Evolutionary conservation across 2,888 invertebrate genomes (phyloP).

Genomic region (Entomobrya proxima): DNA sequence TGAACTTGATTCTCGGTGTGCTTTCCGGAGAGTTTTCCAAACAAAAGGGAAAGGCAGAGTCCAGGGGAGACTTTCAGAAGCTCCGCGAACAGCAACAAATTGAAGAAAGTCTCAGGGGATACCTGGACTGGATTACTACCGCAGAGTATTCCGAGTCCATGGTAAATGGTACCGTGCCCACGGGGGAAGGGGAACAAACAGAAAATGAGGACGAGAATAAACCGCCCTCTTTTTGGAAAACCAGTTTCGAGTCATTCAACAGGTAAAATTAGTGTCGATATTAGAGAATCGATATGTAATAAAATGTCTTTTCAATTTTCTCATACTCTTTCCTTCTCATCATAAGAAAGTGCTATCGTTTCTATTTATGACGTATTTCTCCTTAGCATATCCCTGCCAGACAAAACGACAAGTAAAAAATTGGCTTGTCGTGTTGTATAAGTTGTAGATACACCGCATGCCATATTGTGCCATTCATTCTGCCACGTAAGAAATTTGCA

Average conservation of each 20-base stretch:
- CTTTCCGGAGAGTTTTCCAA: slow-evolving; percentile 83
- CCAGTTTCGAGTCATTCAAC: slow-evolving; percentile 31
- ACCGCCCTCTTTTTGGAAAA: slow-evolving; percentile 34
- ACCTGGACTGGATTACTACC: slow-evolving; percentile 80
- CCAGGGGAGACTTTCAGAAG: slow-evolving; percentile 82
- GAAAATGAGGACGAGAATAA: slow-evolving; percentile 13
- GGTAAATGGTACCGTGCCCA: slow-evolving; percentile 34
- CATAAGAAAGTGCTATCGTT: slow-evolving; percentile 15
- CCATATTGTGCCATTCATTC: background rate
- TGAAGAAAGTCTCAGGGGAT: slow-evolving; percentile 81
- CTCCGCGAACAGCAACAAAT: slow-evolving; percentile 81
- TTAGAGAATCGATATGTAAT: no score
- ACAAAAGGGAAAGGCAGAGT: slow-evolving; percentile 82
- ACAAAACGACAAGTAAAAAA: background rate
- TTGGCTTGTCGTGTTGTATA: background rate
- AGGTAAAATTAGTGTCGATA: no score
- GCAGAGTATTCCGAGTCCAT: slow-evolving; percentile 76
- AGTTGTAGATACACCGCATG: background rate
- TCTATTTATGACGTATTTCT: background rate
- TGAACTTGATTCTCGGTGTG: slow-evolving; percentile 83
- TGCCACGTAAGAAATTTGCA: background rate
- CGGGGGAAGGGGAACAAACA: slow-evolving; percentile 31
- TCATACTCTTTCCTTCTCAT: no score
- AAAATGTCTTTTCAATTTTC: no score
- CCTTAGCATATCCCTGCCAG: background rate